A percentile compares a stretch with the other conserved stretches of the same genome.
Conservation (phyloP, 2,113 vertebrate genomes). For the Neomonachus schauinslandi region DNA sequence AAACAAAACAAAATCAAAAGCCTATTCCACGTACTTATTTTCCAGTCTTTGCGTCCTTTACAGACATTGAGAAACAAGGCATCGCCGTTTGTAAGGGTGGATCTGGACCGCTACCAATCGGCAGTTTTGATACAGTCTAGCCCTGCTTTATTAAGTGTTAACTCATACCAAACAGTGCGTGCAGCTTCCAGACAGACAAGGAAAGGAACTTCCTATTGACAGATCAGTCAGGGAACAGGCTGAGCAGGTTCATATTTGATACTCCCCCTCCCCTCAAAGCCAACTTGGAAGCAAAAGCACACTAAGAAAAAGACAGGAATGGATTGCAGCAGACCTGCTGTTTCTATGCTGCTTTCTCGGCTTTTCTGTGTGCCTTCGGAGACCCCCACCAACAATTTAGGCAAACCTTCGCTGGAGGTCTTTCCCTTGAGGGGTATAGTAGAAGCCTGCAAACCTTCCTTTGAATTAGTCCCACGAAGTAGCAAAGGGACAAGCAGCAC, state of each 20-base stretch:
- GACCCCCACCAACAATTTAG: background rate
- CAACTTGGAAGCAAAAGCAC: background rate
- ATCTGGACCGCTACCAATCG: background rate
- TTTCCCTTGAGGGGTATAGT: rapidly evolving
- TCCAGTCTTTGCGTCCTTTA: background rate
- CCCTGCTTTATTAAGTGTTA: no score
- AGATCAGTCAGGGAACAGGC: background rate
- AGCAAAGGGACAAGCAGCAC: background rate
- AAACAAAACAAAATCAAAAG: background rate
- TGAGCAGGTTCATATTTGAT: background rate
- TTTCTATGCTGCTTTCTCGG: background rate
- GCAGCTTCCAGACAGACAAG: background rate
- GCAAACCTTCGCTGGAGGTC: background rate
- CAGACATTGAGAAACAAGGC: background rate
- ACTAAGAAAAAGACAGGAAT: background rate
- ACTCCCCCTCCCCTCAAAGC: background rate
- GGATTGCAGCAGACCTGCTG: background rate
- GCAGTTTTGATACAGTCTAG: rapidly evolving
- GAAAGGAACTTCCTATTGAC: background rate
- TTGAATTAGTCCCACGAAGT: background rate
- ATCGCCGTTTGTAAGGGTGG: rapidly evolving
- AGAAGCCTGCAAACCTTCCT: background rate
- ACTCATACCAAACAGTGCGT: rapidly evolving
- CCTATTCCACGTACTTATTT: background rate
- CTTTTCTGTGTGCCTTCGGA: background rate